Percentiles rank a stretch among this genome's conserved stretches.
Evolutionary conservation across 1,140 invertebrate species (phyloP).

Genomic region (Pachyrhynchus sulphureomaculatus): DNA sequence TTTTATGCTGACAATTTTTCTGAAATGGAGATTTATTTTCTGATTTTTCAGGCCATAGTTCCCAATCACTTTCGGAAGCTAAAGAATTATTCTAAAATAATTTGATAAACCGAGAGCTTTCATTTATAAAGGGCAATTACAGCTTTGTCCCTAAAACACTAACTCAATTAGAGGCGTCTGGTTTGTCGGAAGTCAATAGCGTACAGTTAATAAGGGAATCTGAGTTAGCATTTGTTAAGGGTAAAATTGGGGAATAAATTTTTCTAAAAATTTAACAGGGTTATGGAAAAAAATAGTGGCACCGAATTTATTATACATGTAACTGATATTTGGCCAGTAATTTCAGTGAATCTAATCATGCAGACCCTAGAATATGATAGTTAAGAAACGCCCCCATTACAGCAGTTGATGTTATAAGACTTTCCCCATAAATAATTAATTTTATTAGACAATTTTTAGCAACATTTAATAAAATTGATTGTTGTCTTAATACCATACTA

Average conservation of each 20-base stretch:
- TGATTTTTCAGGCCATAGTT: not conserved
- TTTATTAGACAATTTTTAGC: not conserved
- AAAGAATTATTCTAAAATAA: not conserved
- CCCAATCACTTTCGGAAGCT: not conserved
- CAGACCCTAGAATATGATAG: not conserved
- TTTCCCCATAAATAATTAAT: not conserved
- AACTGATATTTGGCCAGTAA: not conserved
- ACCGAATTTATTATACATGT: not conserved
- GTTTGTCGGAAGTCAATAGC: not conserved
- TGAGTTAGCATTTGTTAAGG: no score
- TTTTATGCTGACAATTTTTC: constrained; percentile 24
- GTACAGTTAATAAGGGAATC: not conserved
- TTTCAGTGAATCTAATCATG: not conserved
- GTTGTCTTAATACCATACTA: no score
- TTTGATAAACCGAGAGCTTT: not conserved
- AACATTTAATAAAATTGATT: not conserved
- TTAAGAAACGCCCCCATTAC: constrained; percentile 4
- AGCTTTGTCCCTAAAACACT: not conserved
- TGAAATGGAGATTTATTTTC: constrained; percentile 3
- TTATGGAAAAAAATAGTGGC: not conserved
- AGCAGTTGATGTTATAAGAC: constrained; percentile 1
- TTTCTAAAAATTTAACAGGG: not conserved
- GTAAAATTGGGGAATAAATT: not conserved
- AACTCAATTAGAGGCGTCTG: not conserved
- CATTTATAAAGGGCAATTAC: constrained; percentile 1